Percentiles rank a stretch among this genome's conserved stretches.
Evolutionary conservation across 2,113 vertebrate genomes (phyloP).

Genomic region (Rousettus leschenaultii): DNA sequence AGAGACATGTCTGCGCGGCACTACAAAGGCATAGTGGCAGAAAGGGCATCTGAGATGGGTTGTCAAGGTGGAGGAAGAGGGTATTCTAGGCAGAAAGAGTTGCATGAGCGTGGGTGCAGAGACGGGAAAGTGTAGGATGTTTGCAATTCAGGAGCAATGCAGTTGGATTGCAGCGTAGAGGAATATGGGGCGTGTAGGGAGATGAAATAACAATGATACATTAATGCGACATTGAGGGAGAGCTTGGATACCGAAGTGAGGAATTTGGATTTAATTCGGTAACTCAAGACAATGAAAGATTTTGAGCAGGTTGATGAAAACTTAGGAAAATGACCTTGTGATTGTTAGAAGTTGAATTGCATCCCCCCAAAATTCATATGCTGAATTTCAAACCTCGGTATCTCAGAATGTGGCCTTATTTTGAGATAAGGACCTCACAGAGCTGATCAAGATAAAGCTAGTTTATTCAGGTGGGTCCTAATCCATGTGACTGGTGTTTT

Average conservation of each 20-base stretch:
- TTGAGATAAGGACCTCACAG: background rate
- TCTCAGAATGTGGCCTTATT: background rate
- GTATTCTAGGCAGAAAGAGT: background rate
- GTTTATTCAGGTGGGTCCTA: background rate
- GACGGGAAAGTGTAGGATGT: background rate
- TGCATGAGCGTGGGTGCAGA: accelerated
- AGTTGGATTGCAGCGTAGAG: background rate
- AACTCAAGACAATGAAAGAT: background rate
- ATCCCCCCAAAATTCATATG: background rate
- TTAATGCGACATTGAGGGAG: background rate
- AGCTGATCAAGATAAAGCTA: background rate
- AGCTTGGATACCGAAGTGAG: background rate
- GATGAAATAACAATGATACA: background rate
- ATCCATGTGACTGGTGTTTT: background rate
- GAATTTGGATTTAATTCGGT: background rate
- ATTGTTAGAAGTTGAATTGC: background rate
- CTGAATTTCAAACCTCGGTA: background rate
- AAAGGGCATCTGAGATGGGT: background rate
- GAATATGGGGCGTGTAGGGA: background rate
- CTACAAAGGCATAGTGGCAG: too few relatives aligned
- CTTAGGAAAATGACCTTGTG: background rate
- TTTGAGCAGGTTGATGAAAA: background rate
- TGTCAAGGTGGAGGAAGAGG: background rate
- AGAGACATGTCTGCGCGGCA: background rate
- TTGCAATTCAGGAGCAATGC: background rate